Conservation (phyloP, 2,113 vertebrate genomes). For the Phaetusa simplex region DNA sequence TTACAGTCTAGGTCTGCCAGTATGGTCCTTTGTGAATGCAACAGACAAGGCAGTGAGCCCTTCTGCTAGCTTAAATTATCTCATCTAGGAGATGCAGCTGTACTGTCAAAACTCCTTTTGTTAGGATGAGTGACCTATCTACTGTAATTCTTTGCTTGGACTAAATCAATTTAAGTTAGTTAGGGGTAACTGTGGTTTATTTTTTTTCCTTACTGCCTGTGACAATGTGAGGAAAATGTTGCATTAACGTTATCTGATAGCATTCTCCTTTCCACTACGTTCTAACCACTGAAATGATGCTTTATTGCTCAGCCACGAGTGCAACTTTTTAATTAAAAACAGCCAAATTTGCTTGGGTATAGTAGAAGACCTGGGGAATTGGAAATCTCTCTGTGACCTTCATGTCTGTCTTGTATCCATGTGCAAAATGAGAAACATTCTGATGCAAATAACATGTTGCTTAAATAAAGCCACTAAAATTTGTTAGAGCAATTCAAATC, state of each 20-base stretch:
- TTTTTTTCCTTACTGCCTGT: not conserved
- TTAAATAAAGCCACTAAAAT: not conserved
- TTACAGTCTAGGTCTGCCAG: not conserved
- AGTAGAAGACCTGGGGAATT: not conserved
- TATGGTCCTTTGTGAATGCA: not conserved
- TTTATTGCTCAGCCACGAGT: not conserved
- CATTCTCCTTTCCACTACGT: not conserved
- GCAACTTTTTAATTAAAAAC: not conserved
- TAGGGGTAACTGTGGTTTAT: not conserved
- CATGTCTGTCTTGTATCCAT: not conserved
- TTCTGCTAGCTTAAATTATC: not conserved
- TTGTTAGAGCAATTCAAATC: not conserved
- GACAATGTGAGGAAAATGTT: not conserved
- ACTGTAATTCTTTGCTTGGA: not conserved
- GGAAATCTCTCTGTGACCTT: not conserved
- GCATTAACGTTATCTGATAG: not conserved
- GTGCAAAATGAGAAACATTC: not conserved
- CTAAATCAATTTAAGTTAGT: not conserved
- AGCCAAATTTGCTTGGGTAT: not conserved
- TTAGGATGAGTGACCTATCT: not conserved
- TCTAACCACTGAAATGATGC: not conserved
- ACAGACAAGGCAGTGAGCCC: not conserved
- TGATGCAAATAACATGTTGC: not conserved
- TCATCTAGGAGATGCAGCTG: not conserved
- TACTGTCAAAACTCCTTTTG: not conserved